Percentiles rank a stretch among this genome's conserved stretches.
Conservation (phyloP, 1,140 invertebrate genomes). For the Centruroides vittatus region DNA sequence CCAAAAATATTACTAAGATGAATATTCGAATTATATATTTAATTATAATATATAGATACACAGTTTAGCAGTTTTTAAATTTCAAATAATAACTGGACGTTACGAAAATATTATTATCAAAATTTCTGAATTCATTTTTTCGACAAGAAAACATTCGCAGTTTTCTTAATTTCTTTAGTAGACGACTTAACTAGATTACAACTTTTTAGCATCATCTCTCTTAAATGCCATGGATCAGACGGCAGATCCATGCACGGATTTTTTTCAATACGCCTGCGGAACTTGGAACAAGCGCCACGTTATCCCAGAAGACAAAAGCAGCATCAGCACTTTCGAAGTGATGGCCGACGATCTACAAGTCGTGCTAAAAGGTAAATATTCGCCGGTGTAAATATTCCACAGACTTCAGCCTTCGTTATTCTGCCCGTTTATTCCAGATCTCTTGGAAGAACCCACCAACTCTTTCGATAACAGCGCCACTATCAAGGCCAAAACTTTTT, state of each 20-base stretch:
- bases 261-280: constrained; percentile 79
- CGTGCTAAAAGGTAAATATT: constrained; percentile 48
- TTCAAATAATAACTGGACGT: too few species aligned
- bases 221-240: constrained; percentile 66
- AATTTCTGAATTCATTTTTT: too few species aligned
- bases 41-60: too few species aligned
- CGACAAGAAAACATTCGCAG: too few species aligned
- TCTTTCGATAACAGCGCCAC: constrained; percentile 25
- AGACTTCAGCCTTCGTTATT: too few species aligned
- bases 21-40: too few species aligned
- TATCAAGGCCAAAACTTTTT: constrained; percentile 52
- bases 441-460: constrained; percentile 28
- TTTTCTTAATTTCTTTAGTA: too few species aligned
- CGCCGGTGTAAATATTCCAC: too few species aligned
- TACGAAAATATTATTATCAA: too few species aligned
- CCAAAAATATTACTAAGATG: too few species aligned
- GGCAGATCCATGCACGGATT: constrained; percentile 68
- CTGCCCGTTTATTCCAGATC: constrained; percentile 17
- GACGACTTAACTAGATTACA: too few species aligned
- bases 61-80: too few species aligned
- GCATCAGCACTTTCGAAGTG: constrained; percentile 76
- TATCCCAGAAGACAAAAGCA: constrained; percentile 75
- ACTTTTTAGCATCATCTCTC: constrained; percentile 53
- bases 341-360: constrained; percentile 72
- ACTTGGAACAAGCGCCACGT: constrained; percentile 76